These are phyloP conservation scores for Sphaerodactylus townsendi DNA, from an alignment of 2,113 vertebrate species.

Conservation along the genomic window DNA sequence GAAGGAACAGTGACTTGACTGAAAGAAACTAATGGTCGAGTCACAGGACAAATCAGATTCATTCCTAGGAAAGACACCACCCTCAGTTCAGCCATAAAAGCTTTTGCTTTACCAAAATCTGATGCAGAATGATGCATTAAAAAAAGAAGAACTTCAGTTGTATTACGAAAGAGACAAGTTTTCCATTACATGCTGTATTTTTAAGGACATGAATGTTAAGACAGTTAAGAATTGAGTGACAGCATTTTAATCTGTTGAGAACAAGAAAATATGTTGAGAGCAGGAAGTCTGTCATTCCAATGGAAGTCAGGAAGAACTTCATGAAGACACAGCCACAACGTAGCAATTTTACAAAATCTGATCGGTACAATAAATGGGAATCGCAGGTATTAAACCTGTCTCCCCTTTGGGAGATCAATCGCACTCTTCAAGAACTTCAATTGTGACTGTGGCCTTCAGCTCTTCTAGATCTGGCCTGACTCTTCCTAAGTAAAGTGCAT, in stretches of 20 bases:
- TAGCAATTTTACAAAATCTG: neutral
- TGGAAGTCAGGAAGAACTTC: neutral
- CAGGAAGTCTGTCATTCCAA: neutral
- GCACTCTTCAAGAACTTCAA: neutral
- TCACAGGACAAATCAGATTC: no score
- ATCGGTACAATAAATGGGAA: fast-evolving
- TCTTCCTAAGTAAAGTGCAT: neutral
- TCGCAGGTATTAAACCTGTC: fast-evolving
- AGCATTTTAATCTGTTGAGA: neutral
- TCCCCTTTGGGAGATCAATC: neutral
- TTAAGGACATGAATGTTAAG: neutral
- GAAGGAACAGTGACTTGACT: neutral
- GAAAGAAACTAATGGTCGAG: neutral
- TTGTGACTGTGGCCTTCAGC: neutral
- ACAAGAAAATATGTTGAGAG: neutral
- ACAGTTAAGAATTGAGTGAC: fast-evolving
- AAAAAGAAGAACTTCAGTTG: fast-evolving
- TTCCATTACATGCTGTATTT: fast-evolving
- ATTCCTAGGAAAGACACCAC: neutral
- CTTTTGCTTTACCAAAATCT: fast-evolving
- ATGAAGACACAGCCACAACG: fast-evolving
- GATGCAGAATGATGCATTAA: fast-evolving
- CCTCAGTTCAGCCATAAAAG: neutral
- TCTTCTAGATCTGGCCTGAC: neutral
- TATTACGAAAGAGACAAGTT: neutral